Evolutionary conservation across 2,888 invertebrate genomes (phyloP), one percentile per base, ranked within the genome.

Genomic region (Antheraea assamensis): DNA sequence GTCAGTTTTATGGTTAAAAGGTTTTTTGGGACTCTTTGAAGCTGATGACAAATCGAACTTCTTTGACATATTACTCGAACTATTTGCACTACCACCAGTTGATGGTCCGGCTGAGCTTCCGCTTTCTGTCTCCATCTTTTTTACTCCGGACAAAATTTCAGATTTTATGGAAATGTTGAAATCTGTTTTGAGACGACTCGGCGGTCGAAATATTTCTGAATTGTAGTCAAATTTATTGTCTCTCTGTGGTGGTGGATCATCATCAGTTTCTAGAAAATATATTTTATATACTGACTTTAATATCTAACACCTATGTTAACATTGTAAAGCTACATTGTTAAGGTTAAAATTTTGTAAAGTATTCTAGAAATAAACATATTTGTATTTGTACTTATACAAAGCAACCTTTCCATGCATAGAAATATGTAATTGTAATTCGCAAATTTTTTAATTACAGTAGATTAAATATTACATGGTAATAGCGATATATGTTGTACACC

Each of bases 141-240:
- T 90, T 2, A 84, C 77, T 1, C 88, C 88, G 21, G 83, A 81
- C 19, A 88, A 80, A 1, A 94, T 81, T 76, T 95, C 94, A 0
- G 93, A 91, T 75, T 93, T 94, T 64, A 94, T 91, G 1, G 94
- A 95, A 55, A 92, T 87, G 74, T 94, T 95, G 75, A 94, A 94
- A 73, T 95, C 95, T 71, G 86, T 89, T 75, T 93, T 94, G 7
- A 95, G 85, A 10, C 90, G 89, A 76, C 92, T 93, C 0, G 88
- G 87, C 0, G 92, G 93, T 68, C 93, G 85, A 64, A 93, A 91
- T 0, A 92, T 92, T 76, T 94, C 93, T 0, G 90, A 90, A 75
- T 84, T 87, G 75, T 84, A 88, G 7, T 94, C 93, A 76, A 81
- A 87, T 82, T 92, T 93, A 0, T 81, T 78, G 10, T 92, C 92